Evolutionary conservation across 2,888 invertebrate genomes (phyloP), one percentile per base, ranked within the genome.

Genomic region (Drosophila pullipes): DNA sequence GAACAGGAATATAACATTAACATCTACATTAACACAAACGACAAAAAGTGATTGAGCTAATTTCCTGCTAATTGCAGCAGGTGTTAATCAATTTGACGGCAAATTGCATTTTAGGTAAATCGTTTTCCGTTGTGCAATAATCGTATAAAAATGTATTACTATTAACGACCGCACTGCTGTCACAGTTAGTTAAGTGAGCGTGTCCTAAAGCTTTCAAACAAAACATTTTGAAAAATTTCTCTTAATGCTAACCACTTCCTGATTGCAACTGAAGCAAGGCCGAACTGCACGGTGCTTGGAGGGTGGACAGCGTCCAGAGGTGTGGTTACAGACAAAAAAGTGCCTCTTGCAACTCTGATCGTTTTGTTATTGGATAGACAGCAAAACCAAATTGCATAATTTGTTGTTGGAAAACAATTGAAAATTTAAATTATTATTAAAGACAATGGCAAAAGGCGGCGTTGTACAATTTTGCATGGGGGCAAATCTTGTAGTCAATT

Each of bases 171-270:
- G 54, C 44, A 55, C 35, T 64, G 60, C 39, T 66, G 81, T 67
- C 78, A 74, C 69, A 70, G 76, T 81, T 86, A 65, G 77, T 50
- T 70, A 83, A 86, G 81, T 83, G 81, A 84, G 83, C 89, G 83
- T 87, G 79, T 78, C 79, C 69, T 55, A 49, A 59, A 58, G 44
- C 55, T 35, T 54, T 62, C 49, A 53, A 69, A 57, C 69, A 58
- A 78, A 68, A 57, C 53, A 63, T 31, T 79, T 74, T 52, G 52
- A 62, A 41, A 88, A 88, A 82, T 69, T 77, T 77, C 85, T 69
- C 76, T 67, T 39, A 55, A 54, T 41, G 54, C 50, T 62, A 61
- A 60, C 69, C 41, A 83, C 68, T 85, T 88, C 82, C 83, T 80
- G 81, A 59, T 82, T 75, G 63, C 52, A 63, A 37, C 31, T 31